Conservation (phyloP, 2,113 vertebrate species). For the Barbus barbus region DNA sequence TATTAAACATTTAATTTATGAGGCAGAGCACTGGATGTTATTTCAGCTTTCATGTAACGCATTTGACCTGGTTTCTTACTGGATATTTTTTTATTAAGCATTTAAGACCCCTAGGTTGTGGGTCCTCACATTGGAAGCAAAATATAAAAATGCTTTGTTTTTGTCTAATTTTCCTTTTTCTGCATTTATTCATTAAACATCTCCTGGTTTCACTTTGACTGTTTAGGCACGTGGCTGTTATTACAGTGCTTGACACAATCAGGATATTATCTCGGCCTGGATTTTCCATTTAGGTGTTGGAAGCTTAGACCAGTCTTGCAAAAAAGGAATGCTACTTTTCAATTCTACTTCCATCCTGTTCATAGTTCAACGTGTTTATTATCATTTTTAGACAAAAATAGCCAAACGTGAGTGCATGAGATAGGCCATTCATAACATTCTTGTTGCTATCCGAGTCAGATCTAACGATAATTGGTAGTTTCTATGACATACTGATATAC, state of each 20-base stretch:
- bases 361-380: neutral
- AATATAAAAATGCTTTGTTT: neutral
- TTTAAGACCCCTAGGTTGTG: neutral
- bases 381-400: neutral
- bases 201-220: neutral
- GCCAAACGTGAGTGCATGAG: neutral
- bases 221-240: neutral
- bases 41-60: neutral
- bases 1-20: neutral
- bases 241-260: neutral
- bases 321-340: neutral
- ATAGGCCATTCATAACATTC: neutral
- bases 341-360: neutral
- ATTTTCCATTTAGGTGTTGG: neutral
- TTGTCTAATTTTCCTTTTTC: neutral
- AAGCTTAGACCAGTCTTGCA: neutral
- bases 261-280: neutral
- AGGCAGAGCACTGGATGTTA: neutral
- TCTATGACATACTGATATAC: neutral
- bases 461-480: neutral
- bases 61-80: neutral
- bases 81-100: neutral
- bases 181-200: neutral
- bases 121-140: neutral
- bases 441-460: neutral